Base-by-base conservation (phyloP, 2,888 invertebrate species). In the Cantharis nigra region DNA sequence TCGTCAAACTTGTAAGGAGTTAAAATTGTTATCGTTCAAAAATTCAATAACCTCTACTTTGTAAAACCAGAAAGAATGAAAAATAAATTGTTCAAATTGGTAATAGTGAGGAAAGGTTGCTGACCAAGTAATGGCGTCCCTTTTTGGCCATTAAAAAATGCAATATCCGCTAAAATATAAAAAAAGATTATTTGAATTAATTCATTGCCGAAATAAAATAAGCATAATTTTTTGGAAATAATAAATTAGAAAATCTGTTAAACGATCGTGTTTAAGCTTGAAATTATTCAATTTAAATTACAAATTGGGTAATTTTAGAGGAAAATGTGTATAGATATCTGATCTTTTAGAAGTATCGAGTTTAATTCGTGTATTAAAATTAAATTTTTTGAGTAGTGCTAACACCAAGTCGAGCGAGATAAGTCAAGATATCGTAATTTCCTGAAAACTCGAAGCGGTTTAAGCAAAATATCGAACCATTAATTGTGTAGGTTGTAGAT, bases 401-500 rank as follows among this genome's bases (percentile, higher is more conserved):
- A 49, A 49, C 49, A 49, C 49, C 49, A 49, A 49, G 49, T 9
- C 49, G 49, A 49, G 49, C n/a, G 49, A 49, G 49, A 49, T 49
- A 49, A 49, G 49, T n/a, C n/a, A n/a, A 49, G 49, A 49, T 49
- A 49, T 67, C n/a, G 65, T 67, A 67, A 67, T 67, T 67, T 67
- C 65, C 71, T 62, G 16, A 28, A 62, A 65, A 74, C 49, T n/a
- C 49, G 49, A 49, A 49, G 49, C 49, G 49, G 65, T 67, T 71
- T 67, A 63, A 30, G 18, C 71, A 77, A 75, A 78, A 69, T 79
- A 80, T 81, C 78, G 79, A 79, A 76, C 78, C 72, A 78, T 74
- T 78, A 81, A 81, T 81, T 79, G 76, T 77, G 78, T 79, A 78
- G 72, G 80, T 78, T 79, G 78, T 72, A 74, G 79, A 78, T 79